Percentiles rank a stretch among this genome's conserved stretches.
phyloP scores from a whole-genome alignment of 2,797 vertebrate genomes.

The Sebastes steindachneri region DNA sequence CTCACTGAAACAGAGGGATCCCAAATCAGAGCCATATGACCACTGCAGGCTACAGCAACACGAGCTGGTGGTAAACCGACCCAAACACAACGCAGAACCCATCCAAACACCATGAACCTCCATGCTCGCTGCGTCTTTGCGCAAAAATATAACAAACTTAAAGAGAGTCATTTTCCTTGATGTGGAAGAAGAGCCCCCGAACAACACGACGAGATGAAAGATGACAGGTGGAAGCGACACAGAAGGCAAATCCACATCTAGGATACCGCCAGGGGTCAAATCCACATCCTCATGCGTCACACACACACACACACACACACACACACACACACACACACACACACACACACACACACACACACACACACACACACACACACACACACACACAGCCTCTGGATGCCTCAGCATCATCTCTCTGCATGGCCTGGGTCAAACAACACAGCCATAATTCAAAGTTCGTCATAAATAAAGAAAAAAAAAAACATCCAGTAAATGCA shows the following conservation, averaged over 20 bases:
- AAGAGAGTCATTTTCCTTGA: slow-evolving; percentile 58
- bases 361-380: slow-evolving; percentile 12
- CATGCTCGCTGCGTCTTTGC: slow-evolving; percentile 44
- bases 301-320: slow-evolving; percentile 33
- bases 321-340: slow-evolving; percentile 32
- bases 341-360: slow-evolving; percentile 31
- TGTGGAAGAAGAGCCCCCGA: slow-evolving; percentile 52
- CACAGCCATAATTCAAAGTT: not conserved
- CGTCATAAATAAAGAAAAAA: slow-evolving; percentile 2
- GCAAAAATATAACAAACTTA: slow-evolving; percentile 50
- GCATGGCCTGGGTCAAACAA: slow-evolving; percentile 40
- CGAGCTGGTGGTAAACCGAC: slow-evolving; percentile 59
- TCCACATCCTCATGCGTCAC: slow-evolving; percentile 55
- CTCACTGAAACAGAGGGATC: slow-evolving; percentile 70
- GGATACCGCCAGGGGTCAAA: slow-evolving; percentile 80
- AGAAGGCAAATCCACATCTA: slow-evolving; percentile 72
- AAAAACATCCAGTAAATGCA: not conserved
- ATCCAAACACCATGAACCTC: slow-evolving; percentile 31
- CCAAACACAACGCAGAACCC: slow-evolving; percentile 42
- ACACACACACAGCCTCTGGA: slow-evolving; percentile 44
- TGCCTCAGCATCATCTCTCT: slow-evolving; percentile 33
- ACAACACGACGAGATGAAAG: slow-evolving; percentile 73
- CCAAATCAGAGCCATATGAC: slow-evolving; percentile 81
- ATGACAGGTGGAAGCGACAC: slow-evolving; percentile 81
- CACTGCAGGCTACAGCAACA: slow-evolving; percentile 70